Evolutionary conservation across 2,797 vertebrate genomes (phyloP).

Genomic region (Sebastes taczanowskii): DNA sequence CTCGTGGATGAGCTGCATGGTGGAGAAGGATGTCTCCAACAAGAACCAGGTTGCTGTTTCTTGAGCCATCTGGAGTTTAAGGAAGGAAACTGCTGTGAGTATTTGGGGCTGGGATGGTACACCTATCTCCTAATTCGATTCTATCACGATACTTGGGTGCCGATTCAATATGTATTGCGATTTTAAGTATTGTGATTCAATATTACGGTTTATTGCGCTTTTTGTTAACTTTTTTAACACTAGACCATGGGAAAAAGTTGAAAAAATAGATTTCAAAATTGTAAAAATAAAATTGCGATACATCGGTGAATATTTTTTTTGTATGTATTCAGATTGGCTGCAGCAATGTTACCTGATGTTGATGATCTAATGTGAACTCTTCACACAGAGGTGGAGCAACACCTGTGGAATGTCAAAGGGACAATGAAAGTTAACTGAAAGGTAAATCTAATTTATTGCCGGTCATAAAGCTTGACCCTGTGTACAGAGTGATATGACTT

Average conservation of each 20-base stretch:
- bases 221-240: too few species aligned
- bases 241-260: too few species aligned
- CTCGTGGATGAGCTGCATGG: not conserved
- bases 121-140: rapidly evolving
- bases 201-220: rapidly evolving
- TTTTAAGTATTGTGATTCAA: too few species aligned
- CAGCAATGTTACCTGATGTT: not conserved
- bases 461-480: not conserved
- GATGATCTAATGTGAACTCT: not conserved
- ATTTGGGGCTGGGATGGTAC: too few species aligned
- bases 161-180: too few species aligned
- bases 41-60: not conserved
- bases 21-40: not conserved
- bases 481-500: not conserved
- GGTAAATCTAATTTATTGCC: not conserved
- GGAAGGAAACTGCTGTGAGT: too few species aligned
- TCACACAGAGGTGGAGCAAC: not conserved
- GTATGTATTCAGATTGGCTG: not conserved
- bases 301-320: too few species aligned
- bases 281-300: too few species aligned
- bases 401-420: not conserved
- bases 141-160: too few species aligned
- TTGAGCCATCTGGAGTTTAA: slow-evolving; percentile 19
- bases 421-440: not conserved
- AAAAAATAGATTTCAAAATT: too few species aligned